Conservation (phyloP, 2,888 invertebrate species). For the Drosophila flavopinicola region DNA sequence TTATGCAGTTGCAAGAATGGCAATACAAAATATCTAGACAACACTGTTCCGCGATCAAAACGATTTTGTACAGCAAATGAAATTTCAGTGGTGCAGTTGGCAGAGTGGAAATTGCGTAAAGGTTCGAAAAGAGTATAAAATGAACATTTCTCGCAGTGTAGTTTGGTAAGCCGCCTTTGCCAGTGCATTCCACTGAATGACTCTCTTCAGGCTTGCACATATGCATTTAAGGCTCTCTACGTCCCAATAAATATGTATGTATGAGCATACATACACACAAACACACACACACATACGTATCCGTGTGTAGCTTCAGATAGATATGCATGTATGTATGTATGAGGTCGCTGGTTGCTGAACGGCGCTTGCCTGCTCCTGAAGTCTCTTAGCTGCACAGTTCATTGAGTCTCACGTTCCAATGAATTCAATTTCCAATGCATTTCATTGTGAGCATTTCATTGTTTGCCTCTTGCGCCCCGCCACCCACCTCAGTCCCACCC, state of each 20-base stretch:
- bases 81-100: too few relatives aligned
- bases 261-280: neutral
- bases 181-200: slow-evolving; percentile 29
- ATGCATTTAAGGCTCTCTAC: slow-evolving; percentile 47
- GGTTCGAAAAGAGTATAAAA: too few relatives aligned
- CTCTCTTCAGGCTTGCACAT: slow-evolving; percentile 23
- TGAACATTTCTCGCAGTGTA: slow-evolving; percentile 42
- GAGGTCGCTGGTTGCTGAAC: slow-evolving; percentile 7
- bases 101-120: too few relatives aligned
- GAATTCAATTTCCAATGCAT: slow-evolving; percentile 79
- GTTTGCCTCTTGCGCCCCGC: slow-evolving; percentile 50
- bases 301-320: slow-evolving; percentile 9
- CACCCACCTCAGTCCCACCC: neutral
- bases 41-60: too few relatives aligned
- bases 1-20: too few relatives aligned
- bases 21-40: too few relatives aligned
- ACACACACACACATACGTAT: slow-evolving; percentile 3
- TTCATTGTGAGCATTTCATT: slow-evolving; percentile 63
- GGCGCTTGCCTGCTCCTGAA: slow-evolving; percentile 61
- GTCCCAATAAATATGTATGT: slow-evolving; percentile 9
- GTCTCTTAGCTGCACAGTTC: slow-evolving; percentile 74
- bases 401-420: slow-evolving; percentile 80
- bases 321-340: slow-evolving; percentile 17
- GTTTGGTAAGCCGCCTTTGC: slow-evolving; percentile 23
- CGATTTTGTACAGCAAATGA: too few relatives aligned